These are phyloP conservation scores for Maniola jurtina DNA, from an alignment of 1,140 invertebrate genomes.

Conservation along the genomic window DNA sequence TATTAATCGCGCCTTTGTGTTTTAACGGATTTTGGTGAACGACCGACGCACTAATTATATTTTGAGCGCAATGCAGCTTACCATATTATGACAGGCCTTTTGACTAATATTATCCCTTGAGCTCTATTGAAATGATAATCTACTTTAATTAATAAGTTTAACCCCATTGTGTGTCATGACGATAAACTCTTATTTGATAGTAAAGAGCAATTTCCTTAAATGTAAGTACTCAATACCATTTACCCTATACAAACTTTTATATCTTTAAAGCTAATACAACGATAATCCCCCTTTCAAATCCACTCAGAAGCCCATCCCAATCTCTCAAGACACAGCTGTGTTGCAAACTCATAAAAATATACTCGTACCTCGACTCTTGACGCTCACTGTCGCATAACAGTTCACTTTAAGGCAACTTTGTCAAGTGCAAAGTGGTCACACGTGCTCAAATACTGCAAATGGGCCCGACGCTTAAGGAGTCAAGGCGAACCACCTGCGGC, in stretches of 20 bases:
- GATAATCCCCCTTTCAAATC: slow-evolving; percentile 9
- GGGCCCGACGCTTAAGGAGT: slow-evolving; percentile 48
- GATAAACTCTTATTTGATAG: no score
- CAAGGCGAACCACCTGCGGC: slow-evolving; percentile 55
- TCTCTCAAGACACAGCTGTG: slow-evolving; percentile 59
- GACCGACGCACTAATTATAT: neutral
- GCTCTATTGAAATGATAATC: no score
- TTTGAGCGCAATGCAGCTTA: neutral
- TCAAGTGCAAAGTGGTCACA: slow-evolving; percentile 63
- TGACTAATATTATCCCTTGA: neutral
- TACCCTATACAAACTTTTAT: neutral
- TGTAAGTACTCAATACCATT: no score
- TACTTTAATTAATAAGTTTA: no score
- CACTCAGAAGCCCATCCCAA: slow-evolving; percentile 43
- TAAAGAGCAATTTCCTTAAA: no score
- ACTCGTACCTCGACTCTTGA: slow-evolving; percentile 54
- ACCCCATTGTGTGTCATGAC: no score
- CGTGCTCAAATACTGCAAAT: slow-evolving; percentile 53
- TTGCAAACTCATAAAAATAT: slow-evolving; percentile 60
- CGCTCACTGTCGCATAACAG: slow-evolving; percentile 53
- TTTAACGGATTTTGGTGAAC: neutral
- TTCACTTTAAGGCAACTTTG: slow-evolving; percentile 58
- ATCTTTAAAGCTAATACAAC: slow-evolving; percentile 12
- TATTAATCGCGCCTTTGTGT: slow-evolving; percentile 12
- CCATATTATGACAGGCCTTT: neutral